These are phyloP conservation scores for Perodicticus potto DNA, from an alignment of 2,797 vertebrate genomes.

Conservation along the genomic window DNA sequence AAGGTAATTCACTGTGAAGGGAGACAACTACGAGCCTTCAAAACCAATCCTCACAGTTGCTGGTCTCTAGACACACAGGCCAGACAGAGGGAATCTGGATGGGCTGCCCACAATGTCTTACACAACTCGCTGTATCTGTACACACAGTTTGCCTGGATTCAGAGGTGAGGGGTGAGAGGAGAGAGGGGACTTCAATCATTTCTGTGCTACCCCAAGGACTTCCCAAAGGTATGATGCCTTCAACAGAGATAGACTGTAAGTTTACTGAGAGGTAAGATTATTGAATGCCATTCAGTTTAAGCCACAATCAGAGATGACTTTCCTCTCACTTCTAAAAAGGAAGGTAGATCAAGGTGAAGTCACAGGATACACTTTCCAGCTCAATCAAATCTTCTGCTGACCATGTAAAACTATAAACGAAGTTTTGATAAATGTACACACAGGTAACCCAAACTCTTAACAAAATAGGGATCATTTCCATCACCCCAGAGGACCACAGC, in stretches of 20 bases:
- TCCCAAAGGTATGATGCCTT: neutral
- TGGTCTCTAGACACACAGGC: neutral
- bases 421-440: neutral
- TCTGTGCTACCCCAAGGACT: neutral
- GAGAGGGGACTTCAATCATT: neutral
- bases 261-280: neutral
- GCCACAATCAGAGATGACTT: neutral
- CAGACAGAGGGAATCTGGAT: neutral
- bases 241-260: slow-evolving; percentile 1
- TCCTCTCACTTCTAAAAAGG: slow-evolving; percentile 17
- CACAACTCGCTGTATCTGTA: neutral
- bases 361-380: slow-evolving; percentile 19
- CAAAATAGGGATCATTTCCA: neutral
- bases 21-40: neutral
- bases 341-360: slow-evolving; percentile 1
- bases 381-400: neutral
- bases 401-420: neutral
- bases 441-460: neutral
- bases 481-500: neutral
- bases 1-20: neutral
- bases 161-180: neutral
- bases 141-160: neutral
- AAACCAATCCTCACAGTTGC: neutral
- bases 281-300: slow-evolving; percentile 1
- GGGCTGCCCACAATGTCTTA: neutral